Conservation (phyloP, 2,888 invertebrate genomes). For the Chironomus tentans region DNA sequence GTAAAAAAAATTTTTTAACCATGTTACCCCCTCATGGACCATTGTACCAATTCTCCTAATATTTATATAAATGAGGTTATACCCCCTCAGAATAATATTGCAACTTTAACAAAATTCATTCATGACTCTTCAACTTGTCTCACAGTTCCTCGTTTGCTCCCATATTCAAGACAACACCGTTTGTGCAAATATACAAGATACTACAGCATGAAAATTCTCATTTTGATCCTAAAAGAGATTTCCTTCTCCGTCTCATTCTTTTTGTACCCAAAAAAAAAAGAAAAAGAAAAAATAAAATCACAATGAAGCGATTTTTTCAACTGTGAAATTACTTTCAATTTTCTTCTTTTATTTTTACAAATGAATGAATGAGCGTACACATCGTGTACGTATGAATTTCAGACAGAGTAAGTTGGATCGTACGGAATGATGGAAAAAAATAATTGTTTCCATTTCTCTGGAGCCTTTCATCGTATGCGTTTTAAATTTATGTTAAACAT, state of each 20-base stretch:
- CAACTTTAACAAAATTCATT: too few species aligned
- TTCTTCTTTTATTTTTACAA: slow-evolving; percentile 23
- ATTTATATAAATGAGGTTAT: too few species aligned
- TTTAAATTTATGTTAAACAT: background rate
- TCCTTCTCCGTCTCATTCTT: background rate
- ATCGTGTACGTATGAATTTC: background rate
- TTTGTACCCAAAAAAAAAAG: background rate
- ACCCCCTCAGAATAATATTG: too few species aligned
- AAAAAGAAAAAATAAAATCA: slow-evolving; percentile 5
- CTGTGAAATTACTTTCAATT: slow-evolving; percentile 26
- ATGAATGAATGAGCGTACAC: slow-evolving; percentile 15
- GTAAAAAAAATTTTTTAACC: too few species aligned
- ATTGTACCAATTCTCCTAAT: too few species aligned
- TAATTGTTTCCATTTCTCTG: slow-evolving; percentile 23
- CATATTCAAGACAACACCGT: background rate
- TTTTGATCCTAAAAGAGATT: background rate
- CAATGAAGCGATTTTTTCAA: slow-evolving; percentile 25
- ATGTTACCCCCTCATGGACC: too few species aligned
- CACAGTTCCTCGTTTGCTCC: background rate
- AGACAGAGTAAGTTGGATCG: background rate
- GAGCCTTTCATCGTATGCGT: slow-evolving; percentile 18
- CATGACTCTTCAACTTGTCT: background rate
- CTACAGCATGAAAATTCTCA: background rate
- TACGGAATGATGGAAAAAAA: background rate
- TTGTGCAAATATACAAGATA: background rate